Base-by-base conservation (phyloP, 2,888 invertebrate genomes). In the Platypus cylindrus region DNA sequence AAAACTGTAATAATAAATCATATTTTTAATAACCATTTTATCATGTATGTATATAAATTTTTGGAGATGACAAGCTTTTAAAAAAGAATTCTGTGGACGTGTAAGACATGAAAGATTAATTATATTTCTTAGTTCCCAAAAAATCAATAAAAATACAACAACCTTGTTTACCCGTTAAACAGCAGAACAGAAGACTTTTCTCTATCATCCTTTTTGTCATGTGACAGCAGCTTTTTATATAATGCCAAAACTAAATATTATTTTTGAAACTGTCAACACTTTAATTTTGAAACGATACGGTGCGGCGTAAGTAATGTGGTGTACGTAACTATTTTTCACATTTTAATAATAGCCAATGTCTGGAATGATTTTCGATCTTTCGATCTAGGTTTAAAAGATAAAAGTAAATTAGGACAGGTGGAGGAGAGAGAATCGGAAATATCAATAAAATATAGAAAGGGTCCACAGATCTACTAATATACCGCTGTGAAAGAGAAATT, bases 141-240 rank as follows among this genome's bases (percentile, higher is more conserved):
- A 41, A 38, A 41, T 41, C 41, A 30, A 41, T 41, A 41, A 41
- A 37, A 37, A 22, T 37, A 24, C 35, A 40, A 40, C 50, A 53
- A 48, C 41, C 47, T 36, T 48, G 50, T 49, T 50, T 36, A 24
- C 30, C 31, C 31, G 16, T 16, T 26, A 20, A 34, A 34, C 30
- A 29, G 32, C 23, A 36, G 17, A 33, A 13, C 15, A 27, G 15
- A 11, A 5, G 15, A 14, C 27, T 14, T 14, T 27, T 14, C 27
- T 14, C 8, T 12, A 12, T 27, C 27, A 14, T 27, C 25, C 12
- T 11, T 25, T 25, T 27, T 27, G 13, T 13, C 15, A 14, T 14
- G 15, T 5, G 15, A 12, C 3, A 27, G 9, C n/a, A n/a, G n/a
- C 30, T 30, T 17, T 30, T 30, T 18, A 3, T n/a, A 12, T 3